A percentile compares a stretch with the other conserved stretches of the same genome.
phyloP scores from a whole-genome alignment of 2,888 invertebrate genomes.

The Drosophila emarginata region DNA sequence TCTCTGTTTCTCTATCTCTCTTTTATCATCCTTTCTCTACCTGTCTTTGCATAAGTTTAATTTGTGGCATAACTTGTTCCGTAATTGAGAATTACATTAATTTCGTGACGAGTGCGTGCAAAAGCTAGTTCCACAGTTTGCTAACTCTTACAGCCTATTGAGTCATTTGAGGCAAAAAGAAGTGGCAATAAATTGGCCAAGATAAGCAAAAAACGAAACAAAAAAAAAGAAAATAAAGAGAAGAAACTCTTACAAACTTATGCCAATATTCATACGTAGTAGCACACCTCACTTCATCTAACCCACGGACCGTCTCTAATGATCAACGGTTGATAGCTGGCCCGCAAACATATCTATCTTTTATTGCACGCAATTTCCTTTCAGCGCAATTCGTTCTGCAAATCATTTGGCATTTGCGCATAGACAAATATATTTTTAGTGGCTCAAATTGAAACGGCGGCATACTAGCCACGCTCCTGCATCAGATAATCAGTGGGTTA shows the following conservation, averaged over 20 bases:
- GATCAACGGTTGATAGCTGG: conserved; percentile 68
- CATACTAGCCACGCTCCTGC: conserved; percentile 24
- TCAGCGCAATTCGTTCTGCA: conserved; percentile 64
- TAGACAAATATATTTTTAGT: conserved; percentile 62
- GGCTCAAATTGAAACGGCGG: conserved; percentile 10
- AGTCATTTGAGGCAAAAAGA: conserved; percentile 61
- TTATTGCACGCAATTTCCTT: conserved; percentile 74
- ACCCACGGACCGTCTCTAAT: conserved; percentile 49
- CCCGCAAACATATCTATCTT: conserved; percentile 71
- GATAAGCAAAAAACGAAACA: conserved; percentile 47
- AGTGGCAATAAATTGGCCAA: conserved; percentile 68
- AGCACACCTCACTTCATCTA: conserved; percentile 31
- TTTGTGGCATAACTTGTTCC: conserved; percentile 79
- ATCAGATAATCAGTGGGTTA: conserved; percentile 61
- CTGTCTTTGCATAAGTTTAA: conserved; percentile 61
- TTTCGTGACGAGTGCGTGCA: conserved; percentile 72
- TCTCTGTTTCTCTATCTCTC: conserved; percentile 20
- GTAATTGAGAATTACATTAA: conserved; percentile 78
- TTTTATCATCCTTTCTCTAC: conserved; percentile 15
- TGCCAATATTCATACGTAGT: conserved; percentile 37
- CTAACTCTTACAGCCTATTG: conserved; percentile 49
- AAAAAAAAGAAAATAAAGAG: neutral
- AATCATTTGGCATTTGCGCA: conserved; percentile 59
- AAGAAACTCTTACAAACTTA: conserved; percentile 32
- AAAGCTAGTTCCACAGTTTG: conserved; percentile 62